A percentile compares a stretch with the other conserved stretches of the same genome.
phyloP scores from a whole-genome alignment of 2,888 invertebrate genomes.

The Podotricha telesiphe region DNA sequence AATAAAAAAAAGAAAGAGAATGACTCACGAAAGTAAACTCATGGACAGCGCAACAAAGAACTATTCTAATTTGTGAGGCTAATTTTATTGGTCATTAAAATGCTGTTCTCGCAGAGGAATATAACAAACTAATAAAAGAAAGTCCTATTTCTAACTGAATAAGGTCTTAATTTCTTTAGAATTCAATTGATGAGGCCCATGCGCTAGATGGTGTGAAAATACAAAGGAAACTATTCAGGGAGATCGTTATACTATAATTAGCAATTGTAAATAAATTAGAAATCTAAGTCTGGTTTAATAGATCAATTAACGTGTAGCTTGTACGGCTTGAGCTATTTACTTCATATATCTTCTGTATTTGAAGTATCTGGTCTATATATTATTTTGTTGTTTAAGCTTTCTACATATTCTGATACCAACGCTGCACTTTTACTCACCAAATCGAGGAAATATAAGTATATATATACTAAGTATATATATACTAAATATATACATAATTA shows the following conservation, averaged over 20 bases:
- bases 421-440: too few relatives aligned
- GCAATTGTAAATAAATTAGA: constrained; percentile 18
- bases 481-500: too few relatives aligned
- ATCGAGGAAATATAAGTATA: too few relatives aligned
- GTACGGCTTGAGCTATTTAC: too few relatives aligned
- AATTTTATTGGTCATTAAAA: constrained; percentile 45
- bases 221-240: constrained; percentile 33
- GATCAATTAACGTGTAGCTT: too few relatives aligned
- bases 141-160: not conserved
- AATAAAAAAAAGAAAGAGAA: constrained; percentile 1
- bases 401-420: too few relatives aligned
- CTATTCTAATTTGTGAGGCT: constrained; percentile 40
- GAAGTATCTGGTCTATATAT: too few relatives aligned
- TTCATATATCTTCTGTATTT: too few relatives aligned
- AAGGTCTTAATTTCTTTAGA: constrained; percentile 20
- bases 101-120: constrained; percentile 35
- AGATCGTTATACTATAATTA: constrained; percentile 39
- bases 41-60: constrained; percentile 37
- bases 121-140: not conserved
- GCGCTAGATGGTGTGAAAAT: constrained; percentile 40
- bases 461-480: too few relatives aligned
- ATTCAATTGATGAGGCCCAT: constrained; percentile 3
- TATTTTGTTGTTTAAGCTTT: too few relatives aligned
- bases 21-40: constrained; percentile 12
- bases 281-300: constrained; percentile 16